Conservation (phyloP, 2,888 invertebrate species). For the Alcis repandata region DNA sequence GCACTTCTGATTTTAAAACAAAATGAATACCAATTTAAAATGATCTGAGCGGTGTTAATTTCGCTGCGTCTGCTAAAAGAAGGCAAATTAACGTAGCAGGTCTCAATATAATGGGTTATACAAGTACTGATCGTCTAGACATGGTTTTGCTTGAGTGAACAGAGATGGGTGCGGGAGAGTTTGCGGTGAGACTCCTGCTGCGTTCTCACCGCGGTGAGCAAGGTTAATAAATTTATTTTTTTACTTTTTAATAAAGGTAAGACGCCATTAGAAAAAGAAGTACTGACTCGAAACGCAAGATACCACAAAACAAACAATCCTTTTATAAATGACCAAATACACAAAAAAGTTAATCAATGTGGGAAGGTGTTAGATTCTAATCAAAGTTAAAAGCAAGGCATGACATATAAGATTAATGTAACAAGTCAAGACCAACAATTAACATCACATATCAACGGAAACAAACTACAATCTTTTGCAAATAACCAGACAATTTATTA, state of each 20-base stretch:
- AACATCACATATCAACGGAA: conserved; percentile 34
- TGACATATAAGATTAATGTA: neutral
- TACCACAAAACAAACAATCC: conserved; percentile 43
- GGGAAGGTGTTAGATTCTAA: conserved; percentile 11
- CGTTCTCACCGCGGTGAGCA: conserved; percentile 75
- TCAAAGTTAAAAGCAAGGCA: neutral
- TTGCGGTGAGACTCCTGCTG: conserved; percentile 77
- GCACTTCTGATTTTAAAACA: conserved; percentile 44
- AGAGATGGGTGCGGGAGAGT: conserved; percentile 57
- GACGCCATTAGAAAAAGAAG: conserved; percentile 54
- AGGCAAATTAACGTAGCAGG: conserved; percentile 64
- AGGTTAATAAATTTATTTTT: conserved; percentile 65
- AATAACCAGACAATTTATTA: conserved; percentile 47
- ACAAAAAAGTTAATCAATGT: neutral
- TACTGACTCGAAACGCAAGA: conserved; percentile 28
- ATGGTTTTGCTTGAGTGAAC: conserved; percentile 76
- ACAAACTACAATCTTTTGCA: conserved; percentile 30
- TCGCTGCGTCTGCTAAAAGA: conserved; percentile 57
- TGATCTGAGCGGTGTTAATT: conserved; percentile 55
- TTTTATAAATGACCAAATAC: conserved; percentile 15
- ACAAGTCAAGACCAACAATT: conserved; percentile 19
- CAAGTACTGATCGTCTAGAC: conserved; percentile 78
- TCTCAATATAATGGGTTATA: conserved; percentile 68
- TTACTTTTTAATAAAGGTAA: conserved; percentile 63
- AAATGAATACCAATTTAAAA: conserved; percentile 53